These are phyloP conservation scores for Fregetta grallaria DNA, from an alignment of 2,113 vertebrate genomes.

Conservation along the genomic window DNA sequence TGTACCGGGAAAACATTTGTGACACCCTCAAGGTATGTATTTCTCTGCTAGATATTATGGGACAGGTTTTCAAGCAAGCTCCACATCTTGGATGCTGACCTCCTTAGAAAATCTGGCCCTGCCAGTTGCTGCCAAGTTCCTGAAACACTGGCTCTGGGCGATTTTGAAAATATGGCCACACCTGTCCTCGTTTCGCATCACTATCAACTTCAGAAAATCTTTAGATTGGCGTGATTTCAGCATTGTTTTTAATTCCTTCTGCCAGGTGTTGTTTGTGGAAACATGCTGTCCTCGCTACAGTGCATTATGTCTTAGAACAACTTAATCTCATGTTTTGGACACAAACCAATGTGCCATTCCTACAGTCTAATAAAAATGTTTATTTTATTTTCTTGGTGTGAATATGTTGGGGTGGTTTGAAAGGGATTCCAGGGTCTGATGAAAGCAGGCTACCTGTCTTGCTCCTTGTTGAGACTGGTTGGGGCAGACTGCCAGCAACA, in stretches of 20 bases:
- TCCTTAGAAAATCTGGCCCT: slow-evolving; percentile 26
- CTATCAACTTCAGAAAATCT: background rate
- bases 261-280: slow-evolving; percentile 58
- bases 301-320: background rate
- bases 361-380: background rate
- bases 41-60: background rate
- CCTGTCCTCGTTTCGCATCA: background rate
- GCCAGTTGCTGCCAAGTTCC: background rate
- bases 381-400: background rate
- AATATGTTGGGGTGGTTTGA: background rate
- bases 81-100: background rate
- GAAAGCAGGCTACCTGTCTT: slow-evolving; percentile 30
- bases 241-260: slow-evolving; percentile 26
- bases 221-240: slow-evolving; percentile 4
- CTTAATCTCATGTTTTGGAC: background rate
- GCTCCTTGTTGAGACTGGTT: background rate
- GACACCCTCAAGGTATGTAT: background rate
- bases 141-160: background rate
- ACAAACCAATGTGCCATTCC: background rate
- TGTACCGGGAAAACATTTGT: background rate
- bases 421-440: background rate
- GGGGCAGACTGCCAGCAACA: slow-evolving; percentile 11
- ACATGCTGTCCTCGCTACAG: background rate
- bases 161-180: background rate
- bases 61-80: background rate